phyloP scores from a whole-genome alignment of 2,888 invertebrate species.

The Tiliacea aurago region DNA sequence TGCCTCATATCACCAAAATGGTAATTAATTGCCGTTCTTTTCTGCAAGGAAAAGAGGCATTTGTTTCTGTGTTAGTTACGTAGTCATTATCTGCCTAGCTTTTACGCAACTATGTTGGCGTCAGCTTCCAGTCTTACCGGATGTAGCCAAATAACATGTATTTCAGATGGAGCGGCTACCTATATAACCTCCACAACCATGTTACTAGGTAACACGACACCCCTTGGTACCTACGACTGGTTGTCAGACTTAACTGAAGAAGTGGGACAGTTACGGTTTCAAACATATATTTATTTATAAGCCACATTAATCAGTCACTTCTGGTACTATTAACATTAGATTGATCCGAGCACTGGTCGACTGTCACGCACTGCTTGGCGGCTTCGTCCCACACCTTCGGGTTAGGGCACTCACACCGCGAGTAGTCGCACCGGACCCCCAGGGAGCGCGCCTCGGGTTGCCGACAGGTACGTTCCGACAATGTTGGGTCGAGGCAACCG shows the following conservation, averaged over 20 bases:
- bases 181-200: background rate
- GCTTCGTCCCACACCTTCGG: slow-evolving; percentile 72
- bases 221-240: background rate
- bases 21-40: background rate
- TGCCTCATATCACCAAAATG: too few relatives aligned
- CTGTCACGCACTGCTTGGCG: slow-evolving; percentile 64
- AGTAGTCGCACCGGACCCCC: slow-evolving; percentile 70
- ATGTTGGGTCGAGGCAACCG: slow-evolving; percentile 60
- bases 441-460: slow-evolving; percentile 60
- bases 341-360: slow-evolving; percentile 69
- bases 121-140: background rate
- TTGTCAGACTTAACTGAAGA: background rate
- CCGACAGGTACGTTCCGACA: slow-evolving; percentile 72
- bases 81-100: background rate
- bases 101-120: background rate
- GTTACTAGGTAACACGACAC: background rate
- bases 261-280: background rate
- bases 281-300: slow-evolving; percentile 4
- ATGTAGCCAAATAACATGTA: too few relatives aligned
- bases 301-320: slow-evolving; percentile 1
- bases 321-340: slow-evolving; percentile 24
- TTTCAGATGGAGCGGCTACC: background rate
- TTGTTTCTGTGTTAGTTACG: background rate
- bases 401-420: slow-evolving; percentile 70
- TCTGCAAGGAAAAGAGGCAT: background rate